Conservation (phyloP, 2,888 invertebrate species). For the Tridacna gigas region DNA sequence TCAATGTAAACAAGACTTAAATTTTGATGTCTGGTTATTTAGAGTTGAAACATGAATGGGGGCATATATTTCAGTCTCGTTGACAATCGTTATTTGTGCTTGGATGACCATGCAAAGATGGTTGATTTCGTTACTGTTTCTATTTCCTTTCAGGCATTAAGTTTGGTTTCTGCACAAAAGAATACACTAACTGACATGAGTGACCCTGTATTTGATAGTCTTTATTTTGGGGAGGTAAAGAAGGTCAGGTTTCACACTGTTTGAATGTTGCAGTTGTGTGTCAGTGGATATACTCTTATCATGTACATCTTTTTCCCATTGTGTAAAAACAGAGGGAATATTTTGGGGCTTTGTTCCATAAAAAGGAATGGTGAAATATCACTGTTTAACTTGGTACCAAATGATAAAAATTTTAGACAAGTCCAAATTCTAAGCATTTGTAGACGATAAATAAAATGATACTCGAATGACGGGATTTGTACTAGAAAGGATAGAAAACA, state of each 20-base stretch:
- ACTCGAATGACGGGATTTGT: not conserved
- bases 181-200: conserved; percentile 38
- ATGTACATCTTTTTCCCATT: not conserved
- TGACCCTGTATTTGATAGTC: conserved; percentile 55
- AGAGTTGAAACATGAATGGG: too few species aligned
- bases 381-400: not conserved
- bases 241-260: conserved; percentile 24
- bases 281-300: conserved; percentile 16
- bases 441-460: not conserved
- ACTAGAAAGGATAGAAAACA: not conserved
- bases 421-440: not conserved
- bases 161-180: conserved; percentile 40
- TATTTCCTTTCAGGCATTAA: conserved; percentile 34
- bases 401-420: not conserved
- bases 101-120: not conserved
- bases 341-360: not conserved
- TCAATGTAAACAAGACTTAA: too few species aligned
- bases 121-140: conserved; percentile 44
- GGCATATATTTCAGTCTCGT: too few species aligned
- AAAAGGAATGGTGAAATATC: conserved; percentile 15
- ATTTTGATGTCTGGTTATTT: too few species aligned
- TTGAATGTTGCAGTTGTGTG: conserved; percentile 15
- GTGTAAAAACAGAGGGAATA: not conserved
- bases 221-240: conserved; percentile 25
- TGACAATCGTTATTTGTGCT: conserved; percentile 19